Percentiles rank a stretch among this genome's conserved stretches.
Conservation (phyloP, 2,113 vertebrate species). For the Elephas maximus region DNA sequence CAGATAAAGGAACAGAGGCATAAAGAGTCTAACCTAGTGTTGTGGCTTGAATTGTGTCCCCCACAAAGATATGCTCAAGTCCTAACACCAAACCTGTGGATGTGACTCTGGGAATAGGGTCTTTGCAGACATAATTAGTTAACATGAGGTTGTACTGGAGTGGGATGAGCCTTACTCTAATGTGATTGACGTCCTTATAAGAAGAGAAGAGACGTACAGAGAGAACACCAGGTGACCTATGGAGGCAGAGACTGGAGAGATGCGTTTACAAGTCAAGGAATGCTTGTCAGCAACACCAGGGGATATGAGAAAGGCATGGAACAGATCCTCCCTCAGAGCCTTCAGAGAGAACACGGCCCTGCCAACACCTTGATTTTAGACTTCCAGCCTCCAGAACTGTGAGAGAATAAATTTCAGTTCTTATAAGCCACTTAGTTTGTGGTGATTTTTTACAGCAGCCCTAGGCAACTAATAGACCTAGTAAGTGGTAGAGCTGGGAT, state of each 20-base stretch:
- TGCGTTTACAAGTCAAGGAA: background rate
- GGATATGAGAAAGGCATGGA: background rate
- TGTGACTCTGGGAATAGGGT: background rate
- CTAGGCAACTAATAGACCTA: background rate
- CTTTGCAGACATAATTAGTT: background rate
- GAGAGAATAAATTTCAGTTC: background rate
- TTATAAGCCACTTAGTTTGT: background rate
- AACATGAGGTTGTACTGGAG: background rate
- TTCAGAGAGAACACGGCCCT: background rate
- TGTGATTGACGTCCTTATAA: background rate
- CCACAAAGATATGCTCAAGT: background rate
- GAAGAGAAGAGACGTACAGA: background rate
- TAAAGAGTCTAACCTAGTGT: background rate
- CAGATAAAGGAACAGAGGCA: background rate
- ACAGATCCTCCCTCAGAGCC: background rate
- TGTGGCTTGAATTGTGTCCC: background rate
- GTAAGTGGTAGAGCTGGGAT: background rate
- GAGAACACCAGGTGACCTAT: background rate
- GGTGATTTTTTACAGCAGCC: background rate
- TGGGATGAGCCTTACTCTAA: background rate
- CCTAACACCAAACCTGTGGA: background rate
- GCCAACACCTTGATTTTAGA: background rate
- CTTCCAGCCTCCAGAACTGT: background rate
- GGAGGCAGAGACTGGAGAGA: background rate
- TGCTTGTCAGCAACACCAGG: background rate